Evolutionary conservation across 2,888 invertebrate species (phyloP).

Genomic region (Heteromyza rotundicornis): DNA sequence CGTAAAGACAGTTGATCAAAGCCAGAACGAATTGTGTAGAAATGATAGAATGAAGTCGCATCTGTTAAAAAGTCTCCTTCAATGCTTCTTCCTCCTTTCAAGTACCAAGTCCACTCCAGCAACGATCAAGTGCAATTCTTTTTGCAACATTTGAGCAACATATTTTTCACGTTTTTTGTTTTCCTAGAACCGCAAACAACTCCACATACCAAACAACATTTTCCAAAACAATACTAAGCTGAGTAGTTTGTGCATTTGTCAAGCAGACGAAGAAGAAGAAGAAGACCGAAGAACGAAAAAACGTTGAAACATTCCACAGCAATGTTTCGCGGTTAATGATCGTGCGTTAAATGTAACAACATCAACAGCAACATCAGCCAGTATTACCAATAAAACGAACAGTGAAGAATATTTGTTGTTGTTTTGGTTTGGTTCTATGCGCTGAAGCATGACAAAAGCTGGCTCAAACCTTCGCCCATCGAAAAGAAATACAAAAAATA

Average conservation of each 20-base stretch:
- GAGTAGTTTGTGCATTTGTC: not conserved
- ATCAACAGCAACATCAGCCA: slow-evolving; percentile 26
- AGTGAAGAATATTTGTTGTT: too few species aligned
- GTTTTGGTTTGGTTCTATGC: not conserved
- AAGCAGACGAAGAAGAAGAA: not conserved
- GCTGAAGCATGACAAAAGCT: slow-evolving; percentile 13
- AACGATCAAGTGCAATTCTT: too few species aligned
- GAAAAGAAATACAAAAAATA: slow-evolving; percentile 9
- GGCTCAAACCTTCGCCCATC: slow-evolving; percentile 8
- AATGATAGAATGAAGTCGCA: too few species aligned
- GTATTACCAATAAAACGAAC: not conserved
- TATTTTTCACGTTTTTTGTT: slow-evolving; percentile 8
- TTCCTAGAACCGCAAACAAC: slow-evolving; percentile 1
- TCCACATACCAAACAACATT: slow-evolving; percentile 2
- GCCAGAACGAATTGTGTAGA: too few species aligned
- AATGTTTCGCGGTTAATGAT: slow-evolving; percentile 59
- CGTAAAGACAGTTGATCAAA: too few species aligned
- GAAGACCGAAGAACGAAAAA: slow-evolving; percentile 1
- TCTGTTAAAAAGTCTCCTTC: too few species aligned
- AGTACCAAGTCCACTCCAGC: too few species aligned
- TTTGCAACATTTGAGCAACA: not conserved
- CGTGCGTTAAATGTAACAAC: slow-evolving; percentile 54
- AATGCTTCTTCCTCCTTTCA: too few species aligned
- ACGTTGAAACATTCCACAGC: slow-evolving; percentile 41
- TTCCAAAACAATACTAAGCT: not conserved